These are phyloP conservation scores for Streblospio benedicti DNA, from an alignment of 1,140 invertebrate genomes.

Conservation along the genomic window DNA sequence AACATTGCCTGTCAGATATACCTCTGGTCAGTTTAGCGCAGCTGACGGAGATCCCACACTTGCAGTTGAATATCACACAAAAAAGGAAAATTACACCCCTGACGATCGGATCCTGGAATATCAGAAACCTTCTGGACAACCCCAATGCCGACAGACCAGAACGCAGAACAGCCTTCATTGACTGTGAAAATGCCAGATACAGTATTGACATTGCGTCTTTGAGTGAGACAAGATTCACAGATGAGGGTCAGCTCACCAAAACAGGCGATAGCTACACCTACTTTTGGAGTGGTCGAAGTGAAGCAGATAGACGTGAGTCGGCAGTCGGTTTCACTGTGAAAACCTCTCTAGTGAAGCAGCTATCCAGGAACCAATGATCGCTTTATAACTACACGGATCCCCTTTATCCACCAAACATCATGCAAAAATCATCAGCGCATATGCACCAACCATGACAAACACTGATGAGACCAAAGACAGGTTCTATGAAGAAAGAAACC, in stretches of 20 bases:
- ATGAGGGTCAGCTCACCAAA: constrained; percentile 4
- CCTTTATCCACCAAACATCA: background rate
- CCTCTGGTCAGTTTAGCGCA: background rate
- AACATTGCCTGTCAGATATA: background rate
- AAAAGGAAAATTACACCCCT: background rate
- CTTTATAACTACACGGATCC: constrained; percentile 11
- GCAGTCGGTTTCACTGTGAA: too few species aligned
- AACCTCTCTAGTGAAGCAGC: too few species aligned
- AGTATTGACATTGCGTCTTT: constrained; percentile 13
- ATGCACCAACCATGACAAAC: constrained; percentile 10
- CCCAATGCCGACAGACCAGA: constrained; percentile 8
- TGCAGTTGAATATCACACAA: background rate
- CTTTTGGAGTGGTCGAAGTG: constrained; percentile 10
- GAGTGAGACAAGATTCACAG: constrained; percentile 9
- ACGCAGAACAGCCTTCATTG: constrained; percentile 15
- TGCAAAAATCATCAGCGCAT: constrained; percentile 8
- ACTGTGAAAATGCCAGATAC: constrained; percentile 12
- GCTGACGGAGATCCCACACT: background rate
- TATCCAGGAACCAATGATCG: constrained; percentile 7
- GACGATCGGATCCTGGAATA: constrained; percentile 7
- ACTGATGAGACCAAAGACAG: constrained; percentile 8
- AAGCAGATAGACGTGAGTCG: too few species aligned
- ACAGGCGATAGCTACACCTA: constrained; percentile 12
- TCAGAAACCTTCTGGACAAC: constrained; percentile 11
- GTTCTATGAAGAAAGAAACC: constrained; percentile 4